Evolutionary conservation across 2,888 invertebrate species (phyloP), one percentile per base, ranked within the genome.

Genomic region (Pasiphila rectangulata): DNA sequence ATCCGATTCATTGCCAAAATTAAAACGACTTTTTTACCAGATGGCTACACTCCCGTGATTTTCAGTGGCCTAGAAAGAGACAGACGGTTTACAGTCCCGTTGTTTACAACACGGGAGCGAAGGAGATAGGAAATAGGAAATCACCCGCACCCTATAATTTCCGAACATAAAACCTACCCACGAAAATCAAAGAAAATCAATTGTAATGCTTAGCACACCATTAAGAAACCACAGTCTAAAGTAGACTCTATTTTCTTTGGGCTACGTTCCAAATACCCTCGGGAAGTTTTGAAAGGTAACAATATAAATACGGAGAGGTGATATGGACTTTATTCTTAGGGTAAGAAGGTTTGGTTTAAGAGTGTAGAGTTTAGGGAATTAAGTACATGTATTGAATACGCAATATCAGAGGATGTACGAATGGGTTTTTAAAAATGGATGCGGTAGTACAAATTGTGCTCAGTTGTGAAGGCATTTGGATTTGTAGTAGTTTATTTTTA

Each of bases 311-410:
- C 16, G 27, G 35, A 25, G 27, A 34, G 30, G 23, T n/a, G 25
- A 46, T 27, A 13, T 29, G 15, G 27, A 27, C 6, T 39, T 25
- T 50, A 41, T 21, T 23, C 13, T 15, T 2, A 25, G 0, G 5
- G n/a, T 1, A 4, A 23, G 41, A 46, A 46, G 41, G 41, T 41
- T 41, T 13, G 25, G 34, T 27, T 34, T 32, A 10, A 30, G 23
- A 5, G 12, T 19, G n/a, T 13, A 2, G 0, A n/a, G 10, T 37
- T 45, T 32, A 12, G 36, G 36, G 35, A 16, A 44, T 34, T 49
- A 37, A 50, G n/a, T 25, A 59, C 69, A 64, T 60, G 70, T 36
- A 48, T 47, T 63, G 75, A 75, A 75, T 75, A 66, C 61, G 59
- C 66, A 73, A 70, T 68, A 55, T n/a, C 23, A 61, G 29, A 35